Base-by-base conservation (phyloP, 2,113 vertebrate species). In the Vidua chalybeata region DNA sequence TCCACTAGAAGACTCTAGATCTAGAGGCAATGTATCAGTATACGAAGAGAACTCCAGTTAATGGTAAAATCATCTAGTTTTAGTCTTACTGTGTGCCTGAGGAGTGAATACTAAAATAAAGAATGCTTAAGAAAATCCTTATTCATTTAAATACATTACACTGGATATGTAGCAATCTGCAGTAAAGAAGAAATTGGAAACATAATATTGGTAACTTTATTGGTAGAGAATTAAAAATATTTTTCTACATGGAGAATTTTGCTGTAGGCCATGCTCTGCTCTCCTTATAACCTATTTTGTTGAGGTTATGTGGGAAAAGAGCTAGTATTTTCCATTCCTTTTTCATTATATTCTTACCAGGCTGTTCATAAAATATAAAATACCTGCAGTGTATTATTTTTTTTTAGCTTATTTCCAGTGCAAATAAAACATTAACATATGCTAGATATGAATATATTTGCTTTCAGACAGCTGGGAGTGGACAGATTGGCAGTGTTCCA, bases 331-430 rank as follows among this genome's bases (percentile, higher is more conserved):
- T 85, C 59, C 17, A 48, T 87, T 94, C 6, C 15, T 61, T 92
- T 94, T 93, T 94, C 48, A 82, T 96, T 92, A 84, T 74, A 10
- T 78, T 93, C 69, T 93, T 94, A 67, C 62, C 28, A 54, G n/a
- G 75, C 90, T 88, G 43, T 84, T 95, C 8, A 67, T 78, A 90
- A 93, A 96, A 90, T 91, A 59, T 82, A 71, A 84, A 94, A 89
- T 84, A 79, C 33, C 58, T 86, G 61, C 66, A 93, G 73, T 0
- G 0, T 78, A 45, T 75, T 96, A 86, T 84, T 91, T 68, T 91
- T 68, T 87, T 92, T 90, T 72, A 71, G 49, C 80, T 94, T 95
- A 71, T 96, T 96, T 96, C 17, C 22, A 76, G 30, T 46, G 33
- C 75, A 94, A 93, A 68, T 54, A 86, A 84, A 89, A 54, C 31